Percentiles rank a stretch among this genome's conserved stretches.
These are phyloP conservation scores for Myrmecobius fasciatus DNA, from an alignment of 2,113 vertebrate species.

Conservation along the genomic window DNA sequence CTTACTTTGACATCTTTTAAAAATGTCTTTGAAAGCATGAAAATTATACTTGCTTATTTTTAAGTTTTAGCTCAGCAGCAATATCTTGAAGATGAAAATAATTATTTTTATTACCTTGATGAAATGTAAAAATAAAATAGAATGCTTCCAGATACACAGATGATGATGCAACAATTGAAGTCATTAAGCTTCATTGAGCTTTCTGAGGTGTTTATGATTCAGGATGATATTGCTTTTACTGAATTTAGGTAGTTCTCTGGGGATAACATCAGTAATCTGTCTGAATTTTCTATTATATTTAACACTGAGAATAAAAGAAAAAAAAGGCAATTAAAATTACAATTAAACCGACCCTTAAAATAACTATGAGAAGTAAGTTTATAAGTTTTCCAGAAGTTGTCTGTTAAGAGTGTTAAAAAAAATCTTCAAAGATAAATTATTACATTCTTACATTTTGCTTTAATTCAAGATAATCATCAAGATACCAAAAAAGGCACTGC, in stretches of 20 bases:
- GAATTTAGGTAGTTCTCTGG: slow-evolving; percentile 56
- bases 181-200: slow-evolving; percentile 47
- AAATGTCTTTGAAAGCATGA: not conserved
- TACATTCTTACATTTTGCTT: not conserved
- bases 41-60: slow-evolving; percentile 8
- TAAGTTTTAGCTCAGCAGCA: slow-evolving; percentile 26
- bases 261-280: slow-evolving; percentile 60
- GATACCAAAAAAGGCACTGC: not conserved
- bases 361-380: slow-evolving; percentile 54
- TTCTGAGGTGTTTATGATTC: slow-evolving; percentile 61
- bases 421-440: slow-evolving; percentile 64
- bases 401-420: slow-evolving; percentile 68
- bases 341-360: slow-evolving; percentile 65
- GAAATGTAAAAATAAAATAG: slow-evolving; percentile 16
- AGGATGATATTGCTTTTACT: slow-evolving; percentile 61
- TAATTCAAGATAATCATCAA: slow-evolving; percentile 22
- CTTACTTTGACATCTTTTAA: not conserved
- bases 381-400: slow-evolving; percentile 45
- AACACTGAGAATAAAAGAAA: slow-evolving; percentile 50
- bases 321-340: slow-evolving; percentile 77
- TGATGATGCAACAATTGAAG: slow-evolving; percentile 55
- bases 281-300: slow-evolving; percentile 70
- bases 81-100: slow-evolving; percentile 48
- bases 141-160: slow-evolving; percentile 25
- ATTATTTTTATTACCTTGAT: slow-evolving; percentile 57